A percentile compares a stretch with the other conserved stretches of the same genome.
Conservation (phyloP, 2,113 vertebrate genomes). For the Regulus satrapa region DNA sequence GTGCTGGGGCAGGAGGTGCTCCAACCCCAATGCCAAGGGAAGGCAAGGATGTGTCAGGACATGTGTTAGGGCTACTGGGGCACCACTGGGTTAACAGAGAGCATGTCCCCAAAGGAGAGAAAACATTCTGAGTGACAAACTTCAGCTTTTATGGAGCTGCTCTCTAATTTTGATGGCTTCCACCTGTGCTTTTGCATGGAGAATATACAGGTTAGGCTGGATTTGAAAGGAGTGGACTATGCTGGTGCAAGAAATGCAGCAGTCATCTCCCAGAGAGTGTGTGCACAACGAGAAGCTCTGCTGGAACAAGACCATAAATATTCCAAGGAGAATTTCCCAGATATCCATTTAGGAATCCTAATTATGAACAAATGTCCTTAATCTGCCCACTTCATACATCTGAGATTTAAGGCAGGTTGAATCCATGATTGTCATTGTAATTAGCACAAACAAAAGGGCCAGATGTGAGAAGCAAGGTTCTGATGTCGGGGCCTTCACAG, state of each 20-base stretch:
- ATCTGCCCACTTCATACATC: constrained; percentile 8
- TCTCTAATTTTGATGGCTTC: not conserved
- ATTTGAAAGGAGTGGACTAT: not conserved
- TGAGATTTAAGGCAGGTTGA: constrained; percentile 22
- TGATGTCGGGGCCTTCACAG: not conserved
- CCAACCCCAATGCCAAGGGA: not conserved
- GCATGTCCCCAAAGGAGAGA: not conserved
- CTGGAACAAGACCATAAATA: not conserved
- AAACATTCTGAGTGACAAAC: not conserved
- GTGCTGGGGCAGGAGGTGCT: not conserved
- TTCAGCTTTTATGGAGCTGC: not conserved
- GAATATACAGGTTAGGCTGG: fast-evolving
- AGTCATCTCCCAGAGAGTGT: not conserved
- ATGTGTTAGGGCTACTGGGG: not conserved
- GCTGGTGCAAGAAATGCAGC: not conserved
- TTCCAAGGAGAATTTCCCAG: not conserved
- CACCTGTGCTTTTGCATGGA: not conserved
- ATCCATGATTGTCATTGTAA: not conserved
- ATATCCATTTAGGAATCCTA: constrained; percentile 26
- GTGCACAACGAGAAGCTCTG: not conserved
- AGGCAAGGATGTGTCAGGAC: not conserved
- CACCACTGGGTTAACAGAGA: not conserved
- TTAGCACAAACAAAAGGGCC: constrained; percentile 34
- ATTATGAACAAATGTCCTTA: constrained; percentile 38
- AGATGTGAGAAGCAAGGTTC: constrained; percentile 14